Evolutionary conservation across 2,888 invertebrate genomes (phyloP), one percentile per base, ranked within the genome.

Genomic region (Drosophila rubida): DNA sequence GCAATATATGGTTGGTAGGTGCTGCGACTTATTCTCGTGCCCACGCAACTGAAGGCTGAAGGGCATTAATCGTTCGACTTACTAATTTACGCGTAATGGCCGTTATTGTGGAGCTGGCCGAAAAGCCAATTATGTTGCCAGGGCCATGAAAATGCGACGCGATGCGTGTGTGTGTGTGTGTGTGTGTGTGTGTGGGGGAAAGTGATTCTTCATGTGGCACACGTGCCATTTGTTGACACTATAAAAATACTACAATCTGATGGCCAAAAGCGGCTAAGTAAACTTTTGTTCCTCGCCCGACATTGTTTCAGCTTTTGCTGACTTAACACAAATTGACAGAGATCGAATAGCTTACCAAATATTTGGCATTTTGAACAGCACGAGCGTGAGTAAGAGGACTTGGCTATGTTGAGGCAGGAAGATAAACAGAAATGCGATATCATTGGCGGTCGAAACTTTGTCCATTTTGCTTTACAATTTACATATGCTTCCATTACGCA

Each of bases 181-280:
- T 19, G 19, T 19, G 19, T 19, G 9, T 25, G 25, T 25, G 25
- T 2, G 25, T 4, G 7, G 45, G 51, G 25, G 19, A 57, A 48
- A 55, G 30, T 61, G 45, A 49, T 53, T 35, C 53, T 53, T 60
- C 39, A 41, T 48, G 48, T 14, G 50, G 23, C 53, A 71, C 82
- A 78, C 78, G 76, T 81, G 75, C 27, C 79, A 14, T 50, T 48
- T 65, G 50, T 51, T 54, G 66, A 37, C 42, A 48, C 67, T 60
- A 75, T 65, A 69, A 64, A 75, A 54, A 32, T 32, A 54, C 63
- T 61, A 68, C 63, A 64, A 48, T 41, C 65, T 64, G 60, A 51
- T 66, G 69, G 69, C 63, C 39, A 50, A 63, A 55, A 80, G 59
- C 51, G 48, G 68, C 60, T 58, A 46, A 76, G 60, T 53, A 65